Evolutionary conservation across 2,888 invertebrate genomes (phyloP).

Genomic region (Beris morrisii): DNA sequence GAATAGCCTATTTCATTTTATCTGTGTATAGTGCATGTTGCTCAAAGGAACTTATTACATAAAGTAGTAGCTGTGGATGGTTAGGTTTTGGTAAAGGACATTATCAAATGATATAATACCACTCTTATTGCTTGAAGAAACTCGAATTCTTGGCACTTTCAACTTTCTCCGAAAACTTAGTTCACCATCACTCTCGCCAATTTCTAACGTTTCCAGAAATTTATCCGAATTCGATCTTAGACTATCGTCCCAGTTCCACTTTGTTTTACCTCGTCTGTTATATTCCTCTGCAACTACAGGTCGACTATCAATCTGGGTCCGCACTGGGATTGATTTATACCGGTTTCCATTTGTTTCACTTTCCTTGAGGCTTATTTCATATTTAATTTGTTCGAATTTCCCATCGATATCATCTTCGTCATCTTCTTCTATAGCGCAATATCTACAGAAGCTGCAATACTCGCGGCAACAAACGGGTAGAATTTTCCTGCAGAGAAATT

Average conservation of each 20-base stretch:
- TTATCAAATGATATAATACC: too few species aligned
- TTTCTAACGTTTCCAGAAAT: slow-evolving; percentile 54
- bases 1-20: too few species aligned
- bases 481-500: slow-evolving; percentile 32
- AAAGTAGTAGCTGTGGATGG: too few species aligned
- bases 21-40: too few species aligned
- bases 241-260: slow-evolving; percentile 55
- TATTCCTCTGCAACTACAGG: not conserved
- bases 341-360: slow-evolving; percentile 2
- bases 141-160: slow-evolving; percentile 33
- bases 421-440: slow-evolving; percentile 23
- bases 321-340: not conserved
- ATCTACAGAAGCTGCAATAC: slow-evolving; percentile 31
- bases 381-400: slow-evolving; percentile 50
- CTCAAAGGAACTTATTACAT: too few species aligned
- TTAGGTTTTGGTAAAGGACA: too few species aligned
- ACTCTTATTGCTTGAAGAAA: slow-evolving; percentile 4
- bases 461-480: slow-evolving; percentile 41
- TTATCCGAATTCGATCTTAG: slow-evolving; percentile 54
- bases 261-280: slow-evolving; percentile 1
- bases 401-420: slow-evolving; percentile 53
- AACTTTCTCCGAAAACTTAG: slow-evolving; percentile 33
- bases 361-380: slow-evolving; percentile 48
- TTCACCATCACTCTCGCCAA: slow-evolving; percentile 43
- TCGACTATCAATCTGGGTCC: not conserved